Evolutionary conservation across 2,797 vertebrate genomes (phyloP).

Genomic region (Trachurus trachurus): DNA sequence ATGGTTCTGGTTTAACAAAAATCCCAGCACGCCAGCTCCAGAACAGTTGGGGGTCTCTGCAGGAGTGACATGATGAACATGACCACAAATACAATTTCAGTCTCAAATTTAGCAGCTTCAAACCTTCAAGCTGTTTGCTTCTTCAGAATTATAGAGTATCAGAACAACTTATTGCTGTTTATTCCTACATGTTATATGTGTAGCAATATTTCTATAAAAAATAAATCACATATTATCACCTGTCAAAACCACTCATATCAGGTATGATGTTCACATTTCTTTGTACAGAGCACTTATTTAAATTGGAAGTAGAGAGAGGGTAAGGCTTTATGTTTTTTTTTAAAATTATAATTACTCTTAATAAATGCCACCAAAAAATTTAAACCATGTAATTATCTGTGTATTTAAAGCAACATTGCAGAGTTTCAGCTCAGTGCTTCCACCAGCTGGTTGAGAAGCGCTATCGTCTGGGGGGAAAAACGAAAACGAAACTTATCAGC

Average conservation of each 20-base stretch:
- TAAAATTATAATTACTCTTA: background rate
- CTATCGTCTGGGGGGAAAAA: too few species aligned
- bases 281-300: background rate
- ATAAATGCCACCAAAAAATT: background rate
- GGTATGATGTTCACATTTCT: background rate
- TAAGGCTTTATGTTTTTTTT: background rate
- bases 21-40: slow-evolving; percentile 42
- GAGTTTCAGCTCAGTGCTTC: too few species aligned
- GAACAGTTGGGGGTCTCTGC: slow-evolving; percentile 47
- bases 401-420: too few species aligned
- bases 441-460: too few species aligned
- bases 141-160: background rate
- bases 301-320: background rate
- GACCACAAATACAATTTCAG: slow-evolving; percentile 38
- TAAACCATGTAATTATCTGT: too few species aligned
- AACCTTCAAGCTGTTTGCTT: slow-evolving; percentile 11
- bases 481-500: too few species aligned
- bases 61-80: slow-evolving; percentile 41
- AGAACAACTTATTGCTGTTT: slow-evolving; percentile 10
- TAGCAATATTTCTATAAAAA: background rate
- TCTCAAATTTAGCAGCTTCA: slow-evolving; percentile 21
- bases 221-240: background rate
- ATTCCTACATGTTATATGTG: slow-evolving; percentile 7
- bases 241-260: background rate
- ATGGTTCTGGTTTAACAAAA: slow-evolving; percentile 46